Percentiles rank a stretch among this genome's conserved stretches.
These are phyloP conservation scores for Metacarcinus magister DNA, from an alignment of 2,888 invertebrate genomes.

Conservation along the genomic window DNA sequence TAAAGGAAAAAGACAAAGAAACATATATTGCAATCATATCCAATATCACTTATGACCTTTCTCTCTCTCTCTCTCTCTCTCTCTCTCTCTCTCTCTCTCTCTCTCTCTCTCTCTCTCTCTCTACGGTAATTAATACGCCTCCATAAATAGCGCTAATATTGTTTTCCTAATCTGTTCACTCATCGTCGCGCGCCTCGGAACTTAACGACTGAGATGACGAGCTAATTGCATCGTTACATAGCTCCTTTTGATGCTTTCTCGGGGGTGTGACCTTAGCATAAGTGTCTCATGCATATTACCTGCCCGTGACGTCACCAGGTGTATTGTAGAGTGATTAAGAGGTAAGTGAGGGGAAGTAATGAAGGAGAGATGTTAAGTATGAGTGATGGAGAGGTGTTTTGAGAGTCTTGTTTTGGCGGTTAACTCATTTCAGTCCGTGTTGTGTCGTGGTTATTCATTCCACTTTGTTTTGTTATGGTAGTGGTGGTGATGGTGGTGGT, in stretches of 20 bases:
- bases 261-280: not conserved
- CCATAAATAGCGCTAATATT: no score
- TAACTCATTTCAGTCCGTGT: not conserved
- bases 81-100: not conserved
- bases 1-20: no score
- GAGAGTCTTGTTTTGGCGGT: not conserved
- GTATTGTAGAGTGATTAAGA: not conserved
- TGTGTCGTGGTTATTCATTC: not conserved
- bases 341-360: not conserved
- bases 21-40: no score
- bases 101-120: slow-evolving; percentile 57
- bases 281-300: not conserved
- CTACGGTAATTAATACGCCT: not conserved
- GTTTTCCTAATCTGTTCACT: not conserved
- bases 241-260: not conserved
- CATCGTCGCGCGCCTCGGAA: not conserved
- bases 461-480: not conserved
- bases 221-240: not conserved
- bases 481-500: no score
- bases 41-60: not conserved
- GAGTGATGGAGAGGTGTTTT: not conserved
- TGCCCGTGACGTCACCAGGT: not conserved
- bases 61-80: not conserved
- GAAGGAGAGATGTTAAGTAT: not conserved
- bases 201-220: not conserved